Conservation (phyloP, 2,113 vertebrate species). For the Euleptes europaea region DNA sequence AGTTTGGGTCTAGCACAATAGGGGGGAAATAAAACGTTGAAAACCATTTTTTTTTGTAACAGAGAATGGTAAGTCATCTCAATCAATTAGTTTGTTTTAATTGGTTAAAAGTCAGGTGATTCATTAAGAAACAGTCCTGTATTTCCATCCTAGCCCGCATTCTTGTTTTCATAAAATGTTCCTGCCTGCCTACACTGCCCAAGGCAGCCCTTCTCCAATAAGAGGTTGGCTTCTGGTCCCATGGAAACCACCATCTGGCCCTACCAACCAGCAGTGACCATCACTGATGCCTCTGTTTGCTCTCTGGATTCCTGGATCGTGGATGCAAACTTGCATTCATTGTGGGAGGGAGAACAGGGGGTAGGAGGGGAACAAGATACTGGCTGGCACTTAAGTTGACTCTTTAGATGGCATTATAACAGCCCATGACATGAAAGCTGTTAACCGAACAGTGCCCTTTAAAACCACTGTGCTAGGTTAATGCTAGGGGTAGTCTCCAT, state of each 20-base stretch:
- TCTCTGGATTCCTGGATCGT: not conserved
- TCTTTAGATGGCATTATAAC: not conserved
- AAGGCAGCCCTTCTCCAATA: not conserved
- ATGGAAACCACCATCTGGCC: not conserved
- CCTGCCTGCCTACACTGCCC: not conserved
- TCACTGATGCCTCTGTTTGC: not conserved
- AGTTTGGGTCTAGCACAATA: not conserved
- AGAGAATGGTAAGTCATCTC: not conserved
- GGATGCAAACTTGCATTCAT: slow-evolving; percentile 27
- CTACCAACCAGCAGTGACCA: not conserved
- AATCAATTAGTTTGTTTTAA: not conserved
- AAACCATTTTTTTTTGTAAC: not conserved
- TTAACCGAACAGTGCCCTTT: too few relatives aligned
- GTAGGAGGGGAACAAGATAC: not conserved
- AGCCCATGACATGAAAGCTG: fast-evolving
- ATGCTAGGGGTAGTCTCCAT: too few relatives aligned
- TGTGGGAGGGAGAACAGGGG: not conserved
- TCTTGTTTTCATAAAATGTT: not conserved
- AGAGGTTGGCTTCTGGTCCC: not conserved
- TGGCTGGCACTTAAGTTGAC: not conserved
- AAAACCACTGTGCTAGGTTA: too few relatives aligned
- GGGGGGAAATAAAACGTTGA: not conserved
- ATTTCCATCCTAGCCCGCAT: too few relatives aligned
- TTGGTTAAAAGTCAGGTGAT: not conserved
- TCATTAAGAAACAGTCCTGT: not conserved